A percentile compares a stretch with the other conserved stretches of the same genome.
phyloP scores from a whole-genome alignment of 2,888 invertebrate genomes.

The Lithophane socia region DNA sequence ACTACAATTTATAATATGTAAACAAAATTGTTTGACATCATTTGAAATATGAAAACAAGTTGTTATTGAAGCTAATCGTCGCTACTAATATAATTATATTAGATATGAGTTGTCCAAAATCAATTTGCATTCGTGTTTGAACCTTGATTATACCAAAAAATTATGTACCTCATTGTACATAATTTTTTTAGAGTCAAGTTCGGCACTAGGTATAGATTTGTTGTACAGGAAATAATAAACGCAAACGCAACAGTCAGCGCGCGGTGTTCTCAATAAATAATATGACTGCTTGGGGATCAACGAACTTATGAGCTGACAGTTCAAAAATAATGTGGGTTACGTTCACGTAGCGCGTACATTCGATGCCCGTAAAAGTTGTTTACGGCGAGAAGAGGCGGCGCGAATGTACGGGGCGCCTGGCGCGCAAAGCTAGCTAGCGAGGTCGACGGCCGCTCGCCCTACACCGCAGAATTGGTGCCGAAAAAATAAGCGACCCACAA shows the following conservation, averaged over 20 bases:
- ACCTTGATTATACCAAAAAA: slow-evolving; percentile 28
- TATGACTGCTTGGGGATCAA: slow-evolving; percentile 85
- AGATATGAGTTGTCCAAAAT: slow-evolving; percentile 16
- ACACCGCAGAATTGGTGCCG: slow-evolving; percentile 85
- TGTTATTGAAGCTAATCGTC: slow-evolving; percentile 44
- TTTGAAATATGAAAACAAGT: slow-evolving; percentile 53
- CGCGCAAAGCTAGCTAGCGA: slow-evolving; percentile 77
- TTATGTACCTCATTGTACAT: slow-evolving; percentile 10
- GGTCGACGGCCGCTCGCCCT: slow-evolving; percentile 84
- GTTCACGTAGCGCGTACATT: slow-evolving; percentile 89
- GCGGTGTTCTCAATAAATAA: slow-evolving; percentile 86
- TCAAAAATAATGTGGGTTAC: slow-evolving; percentile 90
- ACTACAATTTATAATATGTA: slow-evolving; percentile 34
- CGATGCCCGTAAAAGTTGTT: slow-evolving; percentile 89
- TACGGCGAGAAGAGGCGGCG: slow-evolving; percentile 81
- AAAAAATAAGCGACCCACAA: slow-evolving; percentile 89
- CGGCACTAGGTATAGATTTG: slow-evolving; percentile 67
- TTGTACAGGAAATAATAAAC: slow-evolving; percentile 84
- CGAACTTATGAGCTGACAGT: slow-evolving; percentile 89
- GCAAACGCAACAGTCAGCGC: slow-evolving; percentile 78
- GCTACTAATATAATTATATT: slow-evolving; percentile 14
- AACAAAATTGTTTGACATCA: slow-evolving; percentile 46
- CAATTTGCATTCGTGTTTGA: slow-evolving; percentile 7
- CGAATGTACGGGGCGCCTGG: slow-evolving; percentile 68
- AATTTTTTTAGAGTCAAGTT: slow-evolving; percentile 71